Base-by-base conservation (phyloP, 2,113 vertebrate species). In the Serilophus lunatus region DNA sequence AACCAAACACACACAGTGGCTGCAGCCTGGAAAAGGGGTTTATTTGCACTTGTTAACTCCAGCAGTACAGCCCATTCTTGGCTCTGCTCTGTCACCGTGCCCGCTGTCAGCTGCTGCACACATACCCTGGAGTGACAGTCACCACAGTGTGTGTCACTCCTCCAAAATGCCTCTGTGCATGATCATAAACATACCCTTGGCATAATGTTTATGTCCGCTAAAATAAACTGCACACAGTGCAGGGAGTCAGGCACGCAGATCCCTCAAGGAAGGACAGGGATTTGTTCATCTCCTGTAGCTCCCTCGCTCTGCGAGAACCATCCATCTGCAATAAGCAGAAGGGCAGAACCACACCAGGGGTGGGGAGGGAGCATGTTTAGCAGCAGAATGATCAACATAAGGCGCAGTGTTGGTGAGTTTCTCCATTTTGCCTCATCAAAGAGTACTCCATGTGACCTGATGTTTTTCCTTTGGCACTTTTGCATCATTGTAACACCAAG, bases 151-250 rank as follows among this genome's bases (percentile, higher is more conserved):
- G 12, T 47, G 59, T 49, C 77, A 75, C 25, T 40, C 63, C 79
- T 92, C 88, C 26, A 16, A 61, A 89, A 94, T 76, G 82, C 80
- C 61, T 57, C 16, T 84, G 65, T 65, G 74, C 53, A 11, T 81
- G 60, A 76, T 71, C 29, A 75, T 33, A 86, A 93, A 70, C 77
- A 60, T 38, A 82, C 45, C 61, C 91, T 35, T 64, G 77, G 86
- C 85, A 57, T 71, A 45, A 12, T 7, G 40, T 61, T 90, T 86
- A 40, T 60, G 57, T 45, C 89, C 71, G 56, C 77, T 85, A 49
- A 95, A 92, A 88, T 83, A 91, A 95, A 63, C 87, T 74, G 90
- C 80, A 71, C 82, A 54, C 51, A 64, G 79, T 85, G 88, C 86
- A 91, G 75, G 63, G 81, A 82, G 76, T 60, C 59, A 64, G 78